Conservation (phyloP, 1,140 invertebrate species). For the Pissodes strobi region DNA sequence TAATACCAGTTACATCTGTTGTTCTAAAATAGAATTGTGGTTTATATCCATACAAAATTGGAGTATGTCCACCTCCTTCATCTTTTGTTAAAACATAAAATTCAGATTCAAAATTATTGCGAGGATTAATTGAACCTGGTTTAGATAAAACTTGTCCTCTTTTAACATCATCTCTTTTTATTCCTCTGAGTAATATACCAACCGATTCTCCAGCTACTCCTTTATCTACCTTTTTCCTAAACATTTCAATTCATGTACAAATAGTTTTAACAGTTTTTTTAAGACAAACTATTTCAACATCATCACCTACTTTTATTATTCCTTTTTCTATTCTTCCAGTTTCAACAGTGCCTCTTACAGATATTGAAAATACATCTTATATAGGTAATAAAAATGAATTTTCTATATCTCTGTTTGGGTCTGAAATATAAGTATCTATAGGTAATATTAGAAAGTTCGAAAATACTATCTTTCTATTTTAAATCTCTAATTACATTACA, state of each 20-base stretch:
- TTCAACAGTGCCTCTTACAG: slow-evolving; percentile 81
- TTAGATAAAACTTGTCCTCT: slow-evolving; percentile 67
- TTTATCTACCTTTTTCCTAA: no score
- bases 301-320: slow-evolving; percentile 6
- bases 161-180: slow-evolving; percentile 61
- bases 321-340: background rate
- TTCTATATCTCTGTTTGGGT: slow-evolving; percentile 70
- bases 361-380: slow-evolving; percentile 78
- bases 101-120: slow-evolving; percentile 67
- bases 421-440: slow-evolving; percentile 77
- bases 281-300: slow-evolving; percentile 16
- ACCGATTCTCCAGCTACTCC: slow-evolving; percentile 76
- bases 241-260: no score
- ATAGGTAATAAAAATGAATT: slow-evolving; percentile 84
- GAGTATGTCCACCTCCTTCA: slow-evolving; percentile 68
- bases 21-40: slow-evolving; percentile 39
- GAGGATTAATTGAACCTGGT: slow-evolving; percentile 57
- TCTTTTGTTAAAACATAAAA: slow-evolving; percentile 65
- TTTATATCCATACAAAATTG: slow-evolving; percentile 39
- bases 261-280: no score
- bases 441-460: no score
- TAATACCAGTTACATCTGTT: slow-evolving; percentile 32
- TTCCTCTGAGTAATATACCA: slow-evolving; percentile 65
- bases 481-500: no score
- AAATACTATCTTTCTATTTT: no score